phyloP scores from a whole-genome alignment of 1,140 invertebrate genomes.

The Tetraneura akinire region DNA sequence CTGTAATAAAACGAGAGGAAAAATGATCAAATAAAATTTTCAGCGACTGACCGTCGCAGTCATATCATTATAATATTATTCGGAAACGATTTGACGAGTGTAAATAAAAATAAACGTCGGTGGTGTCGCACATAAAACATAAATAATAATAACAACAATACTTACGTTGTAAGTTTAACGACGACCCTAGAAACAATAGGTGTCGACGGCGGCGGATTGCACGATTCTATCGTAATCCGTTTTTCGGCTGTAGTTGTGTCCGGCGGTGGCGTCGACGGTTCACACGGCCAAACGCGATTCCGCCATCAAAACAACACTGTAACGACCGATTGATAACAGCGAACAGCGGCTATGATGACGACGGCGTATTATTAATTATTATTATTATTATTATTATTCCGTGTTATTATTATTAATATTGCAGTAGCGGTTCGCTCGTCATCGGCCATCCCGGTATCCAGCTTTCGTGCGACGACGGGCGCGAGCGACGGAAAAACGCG shows the following conservation, averaged over 20 bases:
- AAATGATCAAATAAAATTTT: not conserved
- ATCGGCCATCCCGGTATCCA: constrained; percentile 17
- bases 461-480: not conserved
- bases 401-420: constrained; percentile 8
- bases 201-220: not conserved
- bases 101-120: not conserved
- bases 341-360: not conserved
- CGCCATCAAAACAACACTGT: constrained; percentile 48
- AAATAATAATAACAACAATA: not conserved
- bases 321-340: constrained; percentile 43
- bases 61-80: no score
- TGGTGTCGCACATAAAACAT: not conserved
- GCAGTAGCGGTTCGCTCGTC: not conserved
- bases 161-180: constrained; percentile 3
- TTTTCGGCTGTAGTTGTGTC: constrained; percentile 28
- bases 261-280: not conserved
- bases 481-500: not conserved
- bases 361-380: not conserved
- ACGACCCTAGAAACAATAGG: not conserved
- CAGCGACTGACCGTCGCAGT: no score
- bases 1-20: not conserved
- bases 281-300: constrained; percentile 38
- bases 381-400: not conserved
- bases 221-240: constrained; percentile 16
- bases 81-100: not conserved